These are phyloP conservation scores for Pocillopora meandrina DNA, from an alignment of 92 coral and sea anemone species.

Conservation along the genomic window DNA sequence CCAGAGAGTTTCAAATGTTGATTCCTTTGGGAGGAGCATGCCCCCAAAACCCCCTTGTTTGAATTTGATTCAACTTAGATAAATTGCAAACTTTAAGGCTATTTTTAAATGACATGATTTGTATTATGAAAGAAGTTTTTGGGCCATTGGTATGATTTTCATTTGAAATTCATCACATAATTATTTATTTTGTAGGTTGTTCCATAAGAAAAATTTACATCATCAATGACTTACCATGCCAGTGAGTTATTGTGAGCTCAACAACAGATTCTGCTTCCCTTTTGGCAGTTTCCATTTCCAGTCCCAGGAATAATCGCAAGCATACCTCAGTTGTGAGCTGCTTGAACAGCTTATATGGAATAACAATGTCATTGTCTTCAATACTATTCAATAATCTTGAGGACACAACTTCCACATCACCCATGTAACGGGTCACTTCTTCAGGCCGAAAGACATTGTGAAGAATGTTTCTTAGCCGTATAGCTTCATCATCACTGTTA, in stretches of 20 bases:
- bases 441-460: constrained; percentile 81
- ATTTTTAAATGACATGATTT: too few relatives aligned
- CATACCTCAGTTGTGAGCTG: constrained; percentile 87
- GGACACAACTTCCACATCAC: constrained; percentile 79
- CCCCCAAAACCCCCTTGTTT: too few relatives aligned
- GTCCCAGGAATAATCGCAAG: constrained; percentile 86
- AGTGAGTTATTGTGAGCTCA: constrained; percentile 90
- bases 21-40: too few relatives aligned
- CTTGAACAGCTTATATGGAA: constrained; percentile 80
- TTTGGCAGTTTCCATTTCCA: constrained; percentile 80
- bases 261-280: constrained; percentile 70
- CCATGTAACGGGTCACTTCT: constrained; percentile 62
- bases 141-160: too few relatives aligned
- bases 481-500: constrained; percentile 85
- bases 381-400: constrained; percentile 68
- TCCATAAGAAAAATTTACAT: background rate
- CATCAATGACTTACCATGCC: constrained; percentile 78
- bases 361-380: constrained; percentile 50
- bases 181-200: too few relatives aligned
- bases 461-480: constrained; percentile 73
- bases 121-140: too few relatives aligned
- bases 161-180: too few relatives aligned
- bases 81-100: too few relatives aligned
- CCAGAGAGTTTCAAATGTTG: too few relatives aligned
- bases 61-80: too few relatives aligned